Evolutionary conservation across 2,113 vertebrate genomes (phyloP), one percentile per base, ranked within the genome.

Genomic region (Pluvianellus socialis): DNA sequence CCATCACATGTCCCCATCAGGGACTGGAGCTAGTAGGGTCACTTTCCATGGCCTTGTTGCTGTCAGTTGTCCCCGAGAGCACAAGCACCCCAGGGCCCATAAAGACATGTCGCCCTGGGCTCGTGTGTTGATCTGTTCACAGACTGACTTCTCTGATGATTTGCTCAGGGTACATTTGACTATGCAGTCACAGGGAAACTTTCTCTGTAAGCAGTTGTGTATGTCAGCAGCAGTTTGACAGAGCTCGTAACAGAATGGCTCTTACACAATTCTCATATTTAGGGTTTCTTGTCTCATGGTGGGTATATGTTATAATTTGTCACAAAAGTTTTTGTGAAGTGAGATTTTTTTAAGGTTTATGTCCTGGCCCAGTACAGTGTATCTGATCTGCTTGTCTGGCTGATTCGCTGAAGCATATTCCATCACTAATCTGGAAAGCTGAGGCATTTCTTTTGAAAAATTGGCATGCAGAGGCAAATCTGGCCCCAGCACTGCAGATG

Each of bases 391-490:
- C 44, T 86, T 77, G 32, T 89, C 68, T 95, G 89, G 20, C 20
- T 89, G 86, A 81, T 81, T 80, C 75, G n/a, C n/a, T 75, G 89
- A 74, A 87, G 73, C 12, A 63, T 91, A 73, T 91, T 91, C 52
- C 17, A 68, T 8, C 22, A 68, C 47, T 89, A 75, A 94, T 92
- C 94, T 95, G 58, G 73, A 95, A 94, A 84, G 56, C n/a, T 28
- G 30, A 88, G 56, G 55, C 15, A 94, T 93, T 93, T 80, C 86
- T 88, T 94, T 59, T 74, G 63, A 95, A 90, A 94, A 88, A 94
- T 47, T 95, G 79, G 55, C 75, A 86, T 86, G 47, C 61, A 77
- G 76, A 88, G 65, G 72, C 68, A 94, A 93, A 89, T 84, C 56
- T 86, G 68, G 71, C 47, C 88, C 65, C 56, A 49, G 65, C 6